Evolutionary conservation across 1,140 invertebrate species (phyloP).

Genomic region (Drosophila bifasciata): DNA sequence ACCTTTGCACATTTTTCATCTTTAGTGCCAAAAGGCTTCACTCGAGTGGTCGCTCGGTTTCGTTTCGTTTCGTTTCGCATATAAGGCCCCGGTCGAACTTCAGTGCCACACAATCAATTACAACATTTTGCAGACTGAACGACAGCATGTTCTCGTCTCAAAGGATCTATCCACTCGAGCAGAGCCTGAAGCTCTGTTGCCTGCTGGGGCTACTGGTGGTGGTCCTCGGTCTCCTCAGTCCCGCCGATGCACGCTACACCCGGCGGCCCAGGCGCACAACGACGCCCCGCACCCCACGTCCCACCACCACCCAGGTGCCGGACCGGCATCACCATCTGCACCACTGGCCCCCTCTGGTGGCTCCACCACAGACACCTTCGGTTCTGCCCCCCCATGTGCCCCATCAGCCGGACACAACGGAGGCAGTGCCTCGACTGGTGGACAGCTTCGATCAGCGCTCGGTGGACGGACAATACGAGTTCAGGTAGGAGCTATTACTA

Average conservation of each 20-base stretch:
- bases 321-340: slow-evolving; percentile 51
- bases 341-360: slow-evolving; percentile 56
- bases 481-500: too few species aligned
- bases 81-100: slow-evolving; percentile 43
- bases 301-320: slow-evolving; percentile 14
- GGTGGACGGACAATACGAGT: slow-evolving; percentile 65
- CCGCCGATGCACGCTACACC: slow-evolving; percentile 41
- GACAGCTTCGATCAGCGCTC: slow-evolving; percentile 62
- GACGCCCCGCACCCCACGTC: slow-evolving; percentile 20
- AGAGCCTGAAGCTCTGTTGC: neutral
- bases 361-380: slow-evolving; percentile 13
- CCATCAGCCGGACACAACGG: neutral
- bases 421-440: slow-evolving; percentile 29
- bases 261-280: slow-evolving; percentile 42
- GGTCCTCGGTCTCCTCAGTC: slow-evolving; percentile 1
- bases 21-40: slow-evolving; percentile 48
- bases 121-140: slow-evolving; percentile 29
- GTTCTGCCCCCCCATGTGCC: neutral
- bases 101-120: slow-evolving; percentile 64
- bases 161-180: neutral
- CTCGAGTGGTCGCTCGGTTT: slow-evolving; percentile 23
- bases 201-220: slow-evolving; percentile 4
- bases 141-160: neutral
- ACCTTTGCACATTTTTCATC: slow-evolving; percentile 40
- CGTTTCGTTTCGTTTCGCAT: slow-evolving; percentile 24